Evolutionary conservation across 2,888 invertebrate species (phyloP), one percentile per base, ranked within the genome.

Genomic region (Camptogramma bilineatum): DNA sequence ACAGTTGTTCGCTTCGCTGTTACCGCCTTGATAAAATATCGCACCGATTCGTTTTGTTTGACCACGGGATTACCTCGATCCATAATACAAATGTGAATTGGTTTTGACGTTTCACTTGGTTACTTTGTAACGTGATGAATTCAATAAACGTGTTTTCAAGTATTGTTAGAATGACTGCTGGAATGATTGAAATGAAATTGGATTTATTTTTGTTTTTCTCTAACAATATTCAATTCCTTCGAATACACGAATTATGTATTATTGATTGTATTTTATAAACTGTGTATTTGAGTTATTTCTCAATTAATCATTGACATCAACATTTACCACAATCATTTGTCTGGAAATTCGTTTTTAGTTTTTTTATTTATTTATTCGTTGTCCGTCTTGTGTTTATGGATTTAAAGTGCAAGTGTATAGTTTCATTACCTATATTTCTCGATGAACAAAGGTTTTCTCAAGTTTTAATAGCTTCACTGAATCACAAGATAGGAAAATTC

Each of bases 1-100:
- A 91, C 91, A 91, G 86, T 90, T 93, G 91, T 93, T 91, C 86
- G 87, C 88, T 90, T 87, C 85, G 83, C 85, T 86, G 87, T 90
- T 87, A 86, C 81, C 79, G 82, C 80, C 83, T 81, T 83, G 84
- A 85, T 87, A 88, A 88, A 90, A 91, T 88, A 90, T 87, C 80
- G 85, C 75, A 77, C 74, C 81, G 78, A 86, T 86, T 84, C 79
- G 78, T 83, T 83, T 81, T 83, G 77, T 84, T 82, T 80, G 78
- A 77, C 74, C 78, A 73, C 70, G 75, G 73, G 78, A 77, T 82
- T 79, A 81, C 74, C 44, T 60, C 63, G 61, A 64, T 69, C 70
- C 48, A 54, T 59, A 56, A 64, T 66, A 62, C 66, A 68, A 69
- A 66, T 62, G 66, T 42, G 59, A 42, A 66, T 69, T 64, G 67